Conservation (phyloP, 1,140 invertebrate species). For the Drosophila albomicans region DNA sequence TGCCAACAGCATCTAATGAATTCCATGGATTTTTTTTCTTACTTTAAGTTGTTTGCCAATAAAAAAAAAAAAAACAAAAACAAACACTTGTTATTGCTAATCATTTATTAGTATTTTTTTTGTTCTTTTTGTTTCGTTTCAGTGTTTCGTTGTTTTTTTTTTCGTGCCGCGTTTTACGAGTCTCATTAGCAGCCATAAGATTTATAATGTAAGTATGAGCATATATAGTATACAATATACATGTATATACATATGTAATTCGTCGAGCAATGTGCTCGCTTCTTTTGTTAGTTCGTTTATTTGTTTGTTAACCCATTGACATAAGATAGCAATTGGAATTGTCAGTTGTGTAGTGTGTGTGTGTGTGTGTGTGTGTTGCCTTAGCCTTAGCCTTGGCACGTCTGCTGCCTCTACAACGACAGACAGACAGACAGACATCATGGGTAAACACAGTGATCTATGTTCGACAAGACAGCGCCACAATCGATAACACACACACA, state of each 20-base stretch:
- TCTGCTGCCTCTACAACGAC: constrained; percentile 1
- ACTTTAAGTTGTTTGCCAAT: constrained; percentile 30
- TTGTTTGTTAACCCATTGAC: constrained; percentile 57
- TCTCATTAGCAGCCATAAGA: constrained; percentile 66
- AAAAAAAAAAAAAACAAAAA: constrained; percentile 30
- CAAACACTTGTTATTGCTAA: constrained; percentile 54
- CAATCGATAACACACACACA: constrained; percentile 10
- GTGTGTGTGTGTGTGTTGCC: neutral
- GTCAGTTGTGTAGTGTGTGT: neutral
- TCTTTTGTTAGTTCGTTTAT: constrained; percentile 41
- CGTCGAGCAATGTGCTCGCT: constrained; percentile 11
- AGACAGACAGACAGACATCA: neutral
- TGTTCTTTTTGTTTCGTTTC: constrained; percentile 30
- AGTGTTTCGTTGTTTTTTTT: constrained; percentile 3
- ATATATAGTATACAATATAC: constrained; percentile 8
- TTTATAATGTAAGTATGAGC: constrained; percentile 47
- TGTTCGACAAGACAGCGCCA: neutral
- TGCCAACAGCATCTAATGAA: constrained; percentile 40
- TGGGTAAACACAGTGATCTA: constrained; percentile 26
- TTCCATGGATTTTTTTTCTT: constrained; percentile 9
- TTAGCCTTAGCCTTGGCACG: constrained; percentile 42
- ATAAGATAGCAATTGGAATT: constrained; percentile 51
- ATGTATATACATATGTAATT: neutral
- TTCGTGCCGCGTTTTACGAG: constrained; percentile 51
- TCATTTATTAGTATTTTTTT: constrained; percentile 32